Base-by-base conservation (phyloP, 2,888 invertebrate genomes). In the Drosophila buzzatii region DNA sequence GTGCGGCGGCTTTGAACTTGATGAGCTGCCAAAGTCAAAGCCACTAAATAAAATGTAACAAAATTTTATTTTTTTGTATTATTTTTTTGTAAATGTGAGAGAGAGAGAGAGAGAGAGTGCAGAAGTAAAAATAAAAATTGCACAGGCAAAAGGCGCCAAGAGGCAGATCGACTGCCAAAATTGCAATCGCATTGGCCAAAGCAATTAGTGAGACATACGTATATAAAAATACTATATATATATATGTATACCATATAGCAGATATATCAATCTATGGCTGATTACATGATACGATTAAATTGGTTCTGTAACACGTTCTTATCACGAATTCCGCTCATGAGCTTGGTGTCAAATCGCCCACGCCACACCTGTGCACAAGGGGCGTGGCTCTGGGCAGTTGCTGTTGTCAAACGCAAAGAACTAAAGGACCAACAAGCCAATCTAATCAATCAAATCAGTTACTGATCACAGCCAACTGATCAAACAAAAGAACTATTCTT, bases 381-480 rank as follows among this genome's bases (percentile, higher is more conserved):
- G 51, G 52, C 33, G 18, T 35, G 52, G 31, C 31, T 3, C 37
- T 37, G 16, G 39, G 42, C 27, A 27, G 42, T 18, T 18, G n/a
- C 60, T 27, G 55, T 56, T 51, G 49, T 35, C 51, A 39, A 4
- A 23, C 12, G 27, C 6, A 27, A 27, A 27, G 44, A 7, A 4
- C 14, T 27, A 55, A 33, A 69, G 53, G 47, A 68, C 52, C 33
- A 55, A 33, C 10, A 23, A 59, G 56, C 69, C 72, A 80, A 89
- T 82, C 84, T 79, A 67, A 89, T 81, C 82, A 70, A 37, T 53
- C 49, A 65, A 81, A 81, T 87, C 75, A 37, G 33, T 64, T 35
- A 12, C 52, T 59, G 49, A 49, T 49, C 49, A 2, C 14, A 16
- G 23, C 3, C n/a, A 6, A 31, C 31, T n/a, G 49, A 49, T 18